A percentile compares a stretch with the other conserved stretches of the same genome.
phyloP scores from a whole-genome alignment of 1,140 invertebrate species.

The Pseudomyrmex dendroicus region DNA sequence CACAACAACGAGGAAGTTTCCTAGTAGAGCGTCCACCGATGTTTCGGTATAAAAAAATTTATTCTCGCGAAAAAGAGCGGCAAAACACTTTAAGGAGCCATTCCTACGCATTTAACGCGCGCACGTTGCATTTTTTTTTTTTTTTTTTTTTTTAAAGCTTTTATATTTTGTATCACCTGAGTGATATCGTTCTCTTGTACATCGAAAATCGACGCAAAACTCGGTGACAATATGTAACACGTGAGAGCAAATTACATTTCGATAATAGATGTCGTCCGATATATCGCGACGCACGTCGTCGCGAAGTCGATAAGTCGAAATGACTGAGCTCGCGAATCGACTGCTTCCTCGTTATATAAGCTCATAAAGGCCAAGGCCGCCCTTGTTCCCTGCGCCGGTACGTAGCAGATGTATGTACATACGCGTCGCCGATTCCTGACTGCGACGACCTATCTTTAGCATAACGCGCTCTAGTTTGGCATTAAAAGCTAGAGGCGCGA shows the following conservation, averaged over 20 bases:
- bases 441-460: constrained; percentile 71
- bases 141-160: too few species aligned
- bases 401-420: constrained; percentile 33
- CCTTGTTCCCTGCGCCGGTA: constrained; percentile 69
- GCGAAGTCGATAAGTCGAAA: constrained; percentile 64
- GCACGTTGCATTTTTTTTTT: too few species aligned
- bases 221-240: not conserved
- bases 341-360: constrained; percentile 78
- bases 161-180: too few species aligned
- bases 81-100: not conserved
- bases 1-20: constrained; percentile 22
- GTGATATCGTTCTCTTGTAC: too few species aligned
- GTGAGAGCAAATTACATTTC: not conserved
- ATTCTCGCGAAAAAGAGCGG: not conserved
- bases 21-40: not conserved
- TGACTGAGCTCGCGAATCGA: constrained; percentile 72
- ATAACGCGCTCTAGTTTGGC: constrained; percentile 70
- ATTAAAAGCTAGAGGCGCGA: constrained; percentile 48
- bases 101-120: too few species aligned
- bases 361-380: constrained; percentile 77
- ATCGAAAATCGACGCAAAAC: not conserved
- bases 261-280: not conserved
- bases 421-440: constrained; percentile 50
- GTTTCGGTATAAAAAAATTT: not conserved
- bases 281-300: not conserved